A percentile compares a stretch with the other conserved stretches of the same genome.
Evolutionary conservation across 2,888 invertebrate species (phyloP).

Genomic region (Campopleginae sp.): DNA sequence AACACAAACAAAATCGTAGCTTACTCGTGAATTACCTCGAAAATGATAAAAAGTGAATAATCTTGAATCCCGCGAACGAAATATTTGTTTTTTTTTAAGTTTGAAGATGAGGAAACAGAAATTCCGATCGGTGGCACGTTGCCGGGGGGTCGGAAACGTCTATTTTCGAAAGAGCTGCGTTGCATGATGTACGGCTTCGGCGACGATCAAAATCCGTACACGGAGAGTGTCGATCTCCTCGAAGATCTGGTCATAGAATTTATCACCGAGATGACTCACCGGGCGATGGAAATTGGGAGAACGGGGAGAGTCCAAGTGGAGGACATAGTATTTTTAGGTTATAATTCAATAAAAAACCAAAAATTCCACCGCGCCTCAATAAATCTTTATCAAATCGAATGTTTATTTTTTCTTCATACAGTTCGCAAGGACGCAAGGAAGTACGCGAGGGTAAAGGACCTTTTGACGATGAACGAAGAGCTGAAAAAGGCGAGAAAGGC

Average conservation of each 20-base stretch:
- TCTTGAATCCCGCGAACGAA: background rate
- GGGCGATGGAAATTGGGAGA: slow-evolving; percentile 98
- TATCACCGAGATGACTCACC: slow-evolving; percentile 96
- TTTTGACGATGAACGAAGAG: slow-evolving; percentile 99
- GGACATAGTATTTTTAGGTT: slow-evolving; percentile 93
- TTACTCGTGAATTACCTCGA: too few relatives aligned
- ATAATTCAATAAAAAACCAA: background rate
- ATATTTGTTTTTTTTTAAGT: slow-evolving; percentile 72
- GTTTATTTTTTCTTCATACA: slow-evolving; percentile 84
- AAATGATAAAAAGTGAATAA: too few relatives aligned
- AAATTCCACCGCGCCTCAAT: background rate
- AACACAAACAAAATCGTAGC: too few relatives aligned
- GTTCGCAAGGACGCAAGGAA: slow-evolving; percentile 98
- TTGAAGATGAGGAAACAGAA: slow-evolving; percentile 89
- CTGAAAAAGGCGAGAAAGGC: slow-evolving; percentile 99
- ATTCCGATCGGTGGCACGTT: slow-evolving; percentile 88
- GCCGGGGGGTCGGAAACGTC: slow-evolving; percentile 90
- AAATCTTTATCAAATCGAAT: background rate
- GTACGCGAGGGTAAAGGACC: slow-evolving; percentile 98
- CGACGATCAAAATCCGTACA: slow-evolving; percentile 99
- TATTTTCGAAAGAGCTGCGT: slow-evolving; percentile 96
- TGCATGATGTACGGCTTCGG: slow-evolving; percentile 99
- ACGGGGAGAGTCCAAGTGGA: slow-evolving; percentile 99
- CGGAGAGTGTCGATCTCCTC: slow-evolving; percentile 98
- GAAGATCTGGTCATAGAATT: slow-evolving; percentile 99